Evolutionary conservation across 2,797 vertebrate species (phyloP), one percentile per base, ranked within the genome.

Genomic region (Petrocephalus schoutedeni): DNA sequence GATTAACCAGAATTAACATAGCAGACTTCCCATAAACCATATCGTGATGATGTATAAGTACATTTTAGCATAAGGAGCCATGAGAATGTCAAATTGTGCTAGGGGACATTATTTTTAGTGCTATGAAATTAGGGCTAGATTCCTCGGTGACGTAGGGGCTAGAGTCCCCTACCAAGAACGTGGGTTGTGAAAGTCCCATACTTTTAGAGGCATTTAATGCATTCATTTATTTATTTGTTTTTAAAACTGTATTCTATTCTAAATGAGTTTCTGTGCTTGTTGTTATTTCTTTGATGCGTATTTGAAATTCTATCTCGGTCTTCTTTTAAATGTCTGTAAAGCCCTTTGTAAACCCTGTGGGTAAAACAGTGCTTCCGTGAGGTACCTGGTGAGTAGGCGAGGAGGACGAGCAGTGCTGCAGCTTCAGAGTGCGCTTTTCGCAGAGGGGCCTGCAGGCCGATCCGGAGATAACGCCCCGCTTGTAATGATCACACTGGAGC

Each of bases 401-500:
- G 0, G 97, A 96, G n/a, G 98, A 98, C 91, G 98, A 95, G 92
- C 98, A 99, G 90, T 90, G 95, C 93, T 97, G 95, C 92, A 99
- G 96, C 74, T 95, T 95, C 82, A 99, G 93, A 0, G 92, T 94
- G 80, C 91, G 97, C 89, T 97, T 96, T 57, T 97, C 96, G 49
- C 98, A 99, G 91, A 99, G 91, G 16, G 98, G 96, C 89, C 96
- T 97, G 91, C 98, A 99, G 0, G 96, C 94, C 0, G 98, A 98
- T 87, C 98, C 98, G 0, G 98, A 97, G 92, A 99, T 99, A 21
- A 99, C 97, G 1, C 98, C 98, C 88, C 98, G 96, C 90, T 93
- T 97, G 92, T 98, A 99, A 93, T 99, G 97, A 92, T 99, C 97
- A 3, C 98, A 99, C 98, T 99, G 94, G 49, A 88, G 88, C 10